Percentiles rank a stretch among this genome's conserved stretches.
Conservation (phyloP, 2,888 invertebrate species). For the Spilosoma lubricipeda region DNA sequence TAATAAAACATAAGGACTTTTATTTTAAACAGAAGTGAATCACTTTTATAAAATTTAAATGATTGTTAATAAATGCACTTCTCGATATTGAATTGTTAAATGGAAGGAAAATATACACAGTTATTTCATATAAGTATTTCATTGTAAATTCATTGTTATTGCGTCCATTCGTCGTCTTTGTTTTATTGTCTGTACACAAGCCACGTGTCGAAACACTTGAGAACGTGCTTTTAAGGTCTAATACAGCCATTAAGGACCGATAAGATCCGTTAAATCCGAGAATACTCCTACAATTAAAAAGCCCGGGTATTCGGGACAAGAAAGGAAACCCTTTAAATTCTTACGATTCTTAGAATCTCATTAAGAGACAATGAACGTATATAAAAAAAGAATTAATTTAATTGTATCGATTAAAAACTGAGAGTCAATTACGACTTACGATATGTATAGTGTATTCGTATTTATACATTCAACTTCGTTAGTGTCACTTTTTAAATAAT, state of each 20-base stretch:
- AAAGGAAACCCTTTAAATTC: slow-evolving; percentile 18
- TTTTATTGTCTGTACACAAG: slow-evolving; percentile 46
- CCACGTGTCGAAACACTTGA: slow-evolving; percentile 43
- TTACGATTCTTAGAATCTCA: slow-evolving; percentile 5
- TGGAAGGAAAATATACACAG: not conserved
- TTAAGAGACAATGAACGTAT: slow-evolving; percentile 5
- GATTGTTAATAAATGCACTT: slow-evolving; percentile 2
- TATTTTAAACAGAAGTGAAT: too few species aligned
- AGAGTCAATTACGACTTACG: not conserved
- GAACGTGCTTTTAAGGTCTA: slow-evolving; percentile 40
- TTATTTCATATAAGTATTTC: slow-evolving; percentile 28
- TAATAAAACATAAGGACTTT: not conserved
- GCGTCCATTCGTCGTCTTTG: slow-evolving; percentile 38
- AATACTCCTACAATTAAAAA: slow-evolving; percentile 32
- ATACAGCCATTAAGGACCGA: slow-evolving; percentile 20
- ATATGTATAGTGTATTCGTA: not conserved
- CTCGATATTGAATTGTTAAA: not conserved
- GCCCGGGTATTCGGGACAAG: not conserved
- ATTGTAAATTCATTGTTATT: slow-evolving; percentile 41
- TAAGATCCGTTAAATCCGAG: slow-evolving; percentile 21
- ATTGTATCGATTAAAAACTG: not conserved
- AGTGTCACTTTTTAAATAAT: too few species aligned
- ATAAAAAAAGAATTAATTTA: not conserved
- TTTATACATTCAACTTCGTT: too few species aligned
- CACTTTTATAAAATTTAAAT: not conserved